phyloP scores from a whole-genome alignment of 2,113 vertebrate genomes.

The Chloropsis hardwickii region DNA sequence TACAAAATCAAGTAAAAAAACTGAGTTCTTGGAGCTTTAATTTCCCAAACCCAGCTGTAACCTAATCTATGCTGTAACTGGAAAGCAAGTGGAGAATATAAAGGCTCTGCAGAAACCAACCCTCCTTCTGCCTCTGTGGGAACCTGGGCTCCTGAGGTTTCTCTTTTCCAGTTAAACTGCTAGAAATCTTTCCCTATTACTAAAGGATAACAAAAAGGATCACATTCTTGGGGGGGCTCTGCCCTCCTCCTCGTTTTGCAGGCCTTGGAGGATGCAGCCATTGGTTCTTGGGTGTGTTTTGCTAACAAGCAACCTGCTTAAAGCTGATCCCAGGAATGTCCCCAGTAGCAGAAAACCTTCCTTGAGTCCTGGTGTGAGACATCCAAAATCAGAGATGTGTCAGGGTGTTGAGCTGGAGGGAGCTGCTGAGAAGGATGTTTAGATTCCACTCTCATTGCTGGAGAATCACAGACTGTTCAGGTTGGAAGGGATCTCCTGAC shows the following conservation, averaged over 20 bases:
- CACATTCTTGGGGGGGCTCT: accelerated
- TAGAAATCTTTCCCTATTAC: background rate
- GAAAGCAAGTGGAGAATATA: background rate
- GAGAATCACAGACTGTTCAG: no score
- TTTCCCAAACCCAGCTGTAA: slow-evolving; percentile 40
- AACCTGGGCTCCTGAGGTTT: background rate
- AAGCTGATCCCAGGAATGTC: background rate
- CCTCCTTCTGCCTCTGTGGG: background rate
- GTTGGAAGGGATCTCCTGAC: no score
- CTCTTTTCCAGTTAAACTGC: background rate
- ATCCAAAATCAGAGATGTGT: background rate
- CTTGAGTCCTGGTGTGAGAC: background rate
- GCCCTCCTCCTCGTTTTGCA: background rate
- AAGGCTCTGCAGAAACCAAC: background rate
- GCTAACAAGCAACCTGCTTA: background rate
- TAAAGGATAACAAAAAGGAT: background rate
- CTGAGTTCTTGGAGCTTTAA: slow-evolving; percentile 23
- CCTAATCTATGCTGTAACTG: background rate
- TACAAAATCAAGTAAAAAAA: background rate
- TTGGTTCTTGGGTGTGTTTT: background rate
- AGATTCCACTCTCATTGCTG: no score
- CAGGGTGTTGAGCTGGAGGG: no score
- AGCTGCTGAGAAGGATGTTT: no score
- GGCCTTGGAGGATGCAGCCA: background rate
- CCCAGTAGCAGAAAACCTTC: background rate